These are phyloP conservation scores for Schizotus pectinicornis DNA, from an alignment of 2,888 invertebrate species.

Conservation along the genomic window DNA sequence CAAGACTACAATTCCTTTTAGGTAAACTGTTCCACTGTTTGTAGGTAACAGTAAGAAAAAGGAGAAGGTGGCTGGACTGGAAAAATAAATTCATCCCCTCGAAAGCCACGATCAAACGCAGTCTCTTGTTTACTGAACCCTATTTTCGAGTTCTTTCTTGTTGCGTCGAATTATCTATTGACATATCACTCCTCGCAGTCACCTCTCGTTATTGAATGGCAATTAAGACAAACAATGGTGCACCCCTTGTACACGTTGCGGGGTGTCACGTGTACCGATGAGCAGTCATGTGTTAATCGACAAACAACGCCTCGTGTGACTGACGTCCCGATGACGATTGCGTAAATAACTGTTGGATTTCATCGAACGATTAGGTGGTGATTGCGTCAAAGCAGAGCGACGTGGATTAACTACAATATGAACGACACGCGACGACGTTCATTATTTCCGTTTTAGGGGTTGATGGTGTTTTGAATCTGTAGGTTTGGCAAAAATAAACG, in stretches of 20 bases:
- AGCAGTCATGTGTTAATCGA: conserved; percentile 44
- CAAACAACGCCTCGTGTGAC: conserved; percentile 42
- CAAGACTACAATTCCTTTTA: too few relatives aligned
- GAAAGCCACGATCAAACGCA: too few relatives aligned
- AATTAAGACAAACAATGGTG: conserved; percentile 37
- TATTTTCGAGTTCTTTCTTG: too few relatives aligned
- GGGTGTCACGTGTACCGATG: conserved; percentile 39
- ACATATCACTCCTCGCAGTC: conserved; percentile 37
- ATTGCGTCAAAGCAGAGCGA: conserved; percentile 24
- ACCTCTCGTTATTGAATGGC: conserved; percentile 35
- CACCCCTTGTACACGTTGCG: conserved; percentile 25
- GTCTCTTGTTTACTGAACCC: too few relatives aligned
- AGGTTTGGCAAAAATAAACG: too few relatives aligned
- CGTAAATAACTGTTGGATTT: conserved; percentile 40
- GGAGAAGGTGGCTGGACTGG: too few relatives aligned
- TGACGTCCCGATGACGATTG: conserved; percentile 45
- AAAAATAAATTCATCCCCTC: too few relatives aligned
- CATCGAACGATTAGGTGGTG: conserved; percentile 27
- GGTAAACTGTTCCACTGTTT: too few relatives aligned
- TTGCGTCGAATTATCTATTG: conserved; percentile 26
- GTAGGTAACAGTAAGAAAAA: too few relatives aligned
- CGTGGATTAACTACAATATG: conserved; percentile 15
- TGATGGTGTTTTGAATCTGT: not conserved
- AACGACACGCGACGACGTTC: conserved; percentile 18
- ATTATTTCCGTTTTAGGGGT: conserved; percentile 19